Evolutionary conservation across 2,888 invertebrate species (phyloP).

Genomic region (Gnatocerus cornutus): DNA sequence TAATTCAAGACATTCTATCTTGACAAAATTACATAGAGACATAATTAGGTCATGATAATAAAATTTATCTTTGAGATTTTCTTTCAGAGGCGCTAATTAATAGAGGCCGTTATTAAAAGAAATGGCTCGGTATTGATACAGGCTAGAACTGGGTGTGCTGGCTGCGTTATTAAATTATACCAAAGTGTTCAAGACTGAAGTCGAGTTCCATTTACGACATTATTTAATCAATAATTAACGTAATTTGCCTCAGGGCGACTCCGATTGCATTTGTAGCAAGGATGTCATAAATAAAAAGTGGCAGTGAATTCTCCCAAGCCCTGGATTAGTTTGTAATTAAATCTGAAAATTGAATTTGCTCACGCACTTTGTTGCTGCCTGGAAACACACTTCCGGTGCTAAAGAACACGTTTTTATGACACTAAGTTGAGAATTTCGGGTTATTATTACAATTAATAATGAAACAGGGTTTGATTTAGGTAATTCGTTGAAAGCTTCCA

Average conservation of each 20-base stretch:
- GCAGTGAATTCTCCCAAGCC: not conserved
- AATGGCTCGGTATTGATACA: not conserved
- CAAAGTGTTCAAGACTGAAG: constrained; percentile 21
- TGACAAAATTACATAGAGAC: not conserved
- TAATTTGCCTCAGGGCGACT: constrained; percentile 6
- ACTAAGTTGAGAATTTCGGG: not conserved
- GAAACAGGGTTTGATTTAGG: not conserved
- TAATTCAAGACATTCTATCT: no score
- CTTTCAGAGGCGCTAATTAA: constrained; percentile 7
- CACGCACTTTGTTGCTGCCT: not conserved
- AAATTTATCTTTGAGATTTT: constrained; percentile 13
- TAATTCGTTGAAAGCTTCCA: constrained; percentile 20
- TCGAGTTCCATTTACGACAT: constrained; percentile 32
- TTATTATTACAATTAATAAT: constrained; percentile 1
- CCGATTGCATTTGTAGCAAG: not conserved
- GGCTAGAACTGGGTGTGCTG: constrained; percentile 1
- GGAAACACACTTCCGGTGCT: not conserved
- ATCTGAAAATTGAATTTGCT: constrained; percentile 1
- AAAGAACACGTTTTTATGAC: no score
- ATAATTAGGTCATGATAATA: constrained; percentile 22
- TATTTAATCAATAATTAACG: constrained; percentile 35
- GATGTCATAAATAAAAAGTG: not conserved
- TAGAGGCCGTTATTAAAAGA: constrained; percentile 10
- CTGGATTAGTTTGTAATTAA: constrained; percentile 19
- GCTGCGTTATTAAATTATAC: constrained; percentile 25